Evolutionary conservation across 2,888 invertebrate species (phyloP).

Genomic region (Patella ulyssiponensis): DNA sequence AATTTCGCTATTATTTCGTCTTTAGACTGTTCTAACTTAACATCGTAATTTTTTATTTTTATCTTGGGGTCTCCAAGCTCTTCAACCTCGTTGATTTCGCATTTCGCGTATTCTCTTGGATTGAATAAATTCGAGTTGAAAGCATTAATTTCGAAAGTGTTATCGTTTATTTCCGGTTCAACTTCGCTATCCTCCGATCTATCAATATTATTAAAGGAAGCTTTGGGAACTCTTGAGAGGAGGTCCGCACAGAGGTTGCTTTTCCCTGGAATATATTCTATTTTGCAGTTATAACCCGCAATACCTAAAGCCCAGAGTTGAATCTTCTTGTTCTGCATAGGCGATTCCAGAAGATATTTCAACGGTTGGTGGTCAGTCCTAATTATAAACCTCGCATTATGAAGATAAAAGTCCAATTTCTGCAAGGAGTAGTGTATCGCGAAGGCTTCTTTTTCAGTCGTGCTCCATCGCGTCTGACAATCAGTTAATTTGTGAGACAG

Average conservation of each 20-base stretch:
- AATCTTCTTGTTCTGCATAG: conserved; percentile 17
- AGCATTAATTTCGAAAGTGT: conserved; percentile 1
- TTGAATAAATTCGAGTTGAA: background rate
- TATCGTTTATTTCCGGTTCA: background rate
- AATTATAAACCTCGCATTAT: conserved; percentile 8
- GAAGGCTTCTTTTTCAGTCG: conserved; percentile 17
- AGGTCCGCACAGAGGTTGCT: conserved; percentile 12
- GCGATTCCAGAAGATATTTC: conserved; percentile 12
- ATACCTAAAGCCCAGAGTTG: conserved; percentile 16
- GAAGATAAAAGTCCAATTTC: conserved; percentile 16
- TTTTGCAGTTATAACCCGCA: conserved; percentile 15
- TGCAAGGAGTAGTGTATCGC: conserved; percentile 20
- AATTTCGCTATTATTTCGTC: background rate
- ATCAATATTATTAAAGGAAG: background rate
- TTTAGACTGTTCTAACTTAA: background rate
- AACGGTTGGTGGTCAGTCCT: conserved; percentile 18
- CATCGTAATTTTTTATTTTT: background rate
- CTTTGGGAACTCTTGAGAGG: background rate
- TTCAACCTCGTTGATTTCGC: background rate
- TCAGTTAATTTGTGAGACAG: conserved; percentile 6
- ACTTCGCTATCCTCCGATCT: background rate
- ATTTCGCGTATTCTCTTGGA: background rate
- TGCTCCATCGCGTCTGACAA: conserved; percentile 11
- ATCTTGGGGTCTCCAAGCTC: background rate
- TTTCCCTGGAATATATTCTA: conserved; percentile 13